Evolutionary conservation across 2,888 invertebrate species (phyloP), one percentile per base, ranked within the genome.

Genomic region (Trachelus tabidus): DNA sequence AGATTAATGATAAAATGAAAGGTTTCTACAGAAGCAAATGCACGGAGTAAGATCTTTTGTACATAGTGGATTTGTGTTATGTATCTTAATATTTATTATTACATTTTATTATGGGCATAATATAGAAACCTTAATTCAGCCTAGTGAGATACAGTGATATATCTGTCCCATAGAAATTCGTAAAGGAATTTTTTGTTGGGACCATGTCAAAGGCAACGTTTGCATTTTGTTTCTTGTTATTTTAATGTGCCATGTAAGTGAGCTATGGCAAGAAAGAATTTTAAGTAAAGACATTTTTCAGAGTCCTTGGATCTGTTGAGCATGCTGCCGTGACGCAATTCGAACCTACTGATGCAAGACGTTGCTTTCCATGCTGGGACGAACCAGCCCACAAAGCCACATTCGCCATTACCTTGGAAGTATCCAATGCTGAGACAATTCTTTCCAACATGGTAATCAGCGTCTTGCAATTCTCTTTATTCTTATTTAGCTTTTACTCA

Each of bases 281-380:
- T 68, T 68, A 34, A 68, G 56, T 23, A 23, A 56, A 56, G 23
- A 9, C 56, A 56, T 56, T 85, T 89, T 91, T 94, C 83, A 94
- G 94, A 79, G 93, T 95, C 34, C 92, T 93, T 76, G 97, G 97
- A 12, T 96, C 96, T 83, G 96, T 96, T 89, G 94, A 95, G 77
- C 96, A 95, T 89, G 96, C 96, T 40, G 98, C 97, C 68, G 97
- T 97, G 80, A 98, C 98, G 76, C 98, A 98, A 92, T 98, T 98
- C 90, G 97, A 97, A 91, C 94, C 97, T 0, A 97, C 96, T 3
- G 96, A 97, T 93, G 99, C 99, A 11, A 94, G 99, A 78, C 94
- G 97, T 85, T 97, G 98, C 89, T 99, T 99, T 89, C 99, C 99
- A 4, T 99, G 98, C 92, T 99, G 98, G 98, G 99, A 99, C 92